phyloP scores from a whole-genome alignment of 2,797 vertebrate species.

The Chelidonichthys spinosus region DNA sequence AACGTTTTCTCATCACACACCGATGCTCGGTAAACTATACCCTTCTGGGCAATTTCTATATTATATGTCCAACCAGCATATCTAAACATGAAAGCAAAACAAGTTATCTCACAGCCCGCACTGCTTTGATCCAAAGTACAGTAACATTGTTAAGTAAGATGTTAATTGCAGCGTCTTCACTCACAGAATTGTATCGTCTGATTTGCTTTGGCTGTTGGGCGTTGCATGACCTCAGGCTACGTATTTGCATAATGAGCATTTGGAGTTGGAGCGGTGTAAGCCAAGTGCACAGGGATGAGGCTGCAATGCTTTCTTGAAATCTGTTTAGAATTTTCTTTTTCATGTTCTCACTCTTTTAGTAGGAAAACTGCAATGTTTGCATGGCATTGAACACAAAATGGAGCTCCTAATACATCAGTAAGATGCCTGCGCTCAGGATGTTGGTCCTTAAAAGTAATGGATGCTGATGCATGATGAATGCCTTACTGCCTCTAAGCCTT shows the following conservation, averaged over 20 bases:
- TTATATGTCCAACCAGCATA: constrained; percentile 50
- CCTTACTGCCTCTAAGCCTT: neutral
- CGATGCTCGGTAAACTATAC: constrained; percentile 54
- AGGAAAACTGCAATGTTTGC: constrained; percentile 9
- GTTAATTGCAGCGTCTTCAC: constrained; percentile 73
- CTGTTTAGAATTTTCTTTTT: constrained; percentile 21
- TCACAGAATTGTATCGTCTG: constrained; percentile 73
- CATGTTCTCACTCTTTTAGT: neutral
- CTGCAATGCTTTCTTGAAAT: constrained; percentile 38
- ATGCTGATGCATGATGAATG: neutral
- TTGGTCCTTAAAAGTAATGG: neutral
- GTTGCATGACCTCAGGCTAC: constrained; percentile 80
- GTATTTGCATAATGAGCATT: constrained; percentile 84
- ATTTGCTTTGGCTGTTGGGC: constrained; percentile 80
- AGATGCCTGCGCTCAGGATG: neutral
- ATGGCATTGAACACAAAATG: constrained; percentile 3
- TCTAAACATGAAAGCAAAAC: constrained; percentile 74
- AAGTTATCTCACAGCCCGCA: constrained; percentile 63
- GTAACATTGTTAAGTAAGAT: constrained; percentile 71
- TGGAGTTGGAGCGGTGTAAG: constrained; percentile 63
- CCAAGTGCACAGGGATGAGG: constrained; percentile 57
- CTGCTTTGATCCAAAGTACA: constrained; percentile 73
- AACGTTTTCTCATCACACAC: constrained; percentile 18
- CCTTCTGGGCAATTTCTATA: constrained; percentile 48
- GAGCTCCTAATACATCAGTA: constrained; percentile 7